Conservation (phyloP, 2,113 vertebrate genomes). For the Casuarius casuarius region DNA sequence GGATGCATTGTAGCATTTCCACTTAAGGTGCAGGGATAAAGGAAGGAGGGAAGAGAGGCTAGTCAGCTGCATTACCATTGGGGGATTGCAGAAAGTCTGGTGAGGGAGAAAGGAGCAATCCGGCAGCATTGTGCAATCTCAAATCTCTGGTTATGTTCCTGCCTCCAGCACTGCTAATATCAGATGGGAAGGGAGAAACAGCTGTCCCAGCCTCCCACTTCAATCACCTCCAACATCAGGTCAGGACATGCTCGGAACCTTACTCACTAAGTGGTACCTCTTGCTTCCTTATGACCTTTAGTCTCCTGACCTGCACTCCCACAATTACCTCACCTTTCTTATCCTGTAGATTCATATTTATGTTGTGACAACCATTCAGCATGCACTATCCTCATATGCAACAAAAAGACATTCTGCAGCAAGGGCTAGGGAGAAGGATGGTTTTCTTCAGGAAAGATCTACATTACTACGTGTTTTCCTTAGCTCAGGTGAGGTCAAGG, state of each 20-base stretch:
- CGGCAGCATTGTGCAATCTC: not conserved
- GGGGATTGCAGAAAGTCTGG: not conserved
- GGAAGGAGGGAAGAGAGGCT: not conserved
- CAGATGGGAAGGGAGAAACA: not conserved
- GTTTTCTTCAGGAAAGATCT: not conserved
- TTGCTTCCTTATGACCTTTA: not conserved
- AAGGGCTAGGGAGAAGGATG: not conserved
- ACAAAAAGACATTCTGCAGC: not conserved
- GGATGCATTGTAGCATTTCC: not conserved
- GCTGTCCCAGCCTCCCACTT: not conserved
- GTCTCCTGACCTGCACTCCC: rapidly evolving
- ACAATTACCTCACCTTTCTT: not conserved
- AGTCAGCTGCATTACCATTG: not conserved
- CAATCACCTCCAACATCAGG: not conserved
- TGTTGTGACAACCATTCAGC: not conserved
- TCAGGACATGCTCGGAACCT: not conserved
- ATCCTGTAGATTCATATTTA: not conserved
- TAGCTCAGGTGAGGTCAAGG: not conserved
- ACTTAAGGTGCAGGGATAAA: not conserved
- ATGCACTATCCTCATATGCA: not conserved
- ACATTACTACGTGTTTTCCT: not conserved
- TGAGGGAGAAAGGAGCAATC: not conserved
- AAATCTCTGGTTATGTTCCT: not conserved
- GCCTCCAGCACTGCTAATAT: not conserved
- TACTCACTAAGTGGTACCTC: not conserved